Evolutionary conservation across 2,888 invertebrate species (phyloP), one percentile per base, ranked within the genome.

Genomic region (Metellina segmentata): DNA sequence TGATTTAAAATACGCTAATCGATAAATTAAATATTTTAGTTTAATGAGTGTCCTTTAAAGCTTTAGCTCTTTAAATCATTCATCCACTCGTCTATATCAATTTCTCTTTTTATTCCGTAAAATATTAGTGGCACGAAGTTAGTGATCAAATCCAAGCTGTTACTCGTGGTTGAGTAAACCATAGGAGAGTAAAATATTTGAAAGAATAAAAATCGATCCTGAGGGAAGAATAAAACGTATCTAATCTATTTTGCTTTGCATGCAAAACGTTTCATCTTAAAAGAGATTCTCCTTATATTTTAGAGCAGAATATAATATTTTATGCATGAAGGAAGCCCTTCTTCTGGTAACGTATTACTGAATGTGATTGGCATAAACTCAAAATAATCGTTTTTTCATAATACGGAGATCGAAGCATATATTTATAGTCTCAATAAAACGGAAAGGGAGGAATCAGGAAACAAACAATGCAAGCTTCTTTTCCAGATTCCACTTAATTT

Each of bases 121-220:
- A 61, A 61, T 61, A 61, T 61, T 61, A 61, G 61, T 61, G 16
- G 61, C 61, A 9, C 61, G 16, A 61, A 61, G 61, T 61, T 61
- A 61, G 61, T 61, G 61, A 61, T 61, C 61, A 61, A 61, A 61
- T 61, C 61, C 61, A 61, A 61, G 61, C 61, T 61, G 61, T 61
- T 61, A 61, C 61, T 61, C 61, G 61, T 61, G 61, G 61, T 61
- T 61, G 61, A 16, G 61, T 61, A 61, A 61, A 61, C 13, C 61
- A 61, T 16, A 16, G 61, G 61, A 61, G 61, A 16, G 61, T 61
- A 16, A 61, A 61, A 61, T 61, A 61, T 61, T 61, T 61, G 61
- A 61, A 61, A 61, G 61, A 61, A 61, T 61, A 61, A 61, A 61
- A 61, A 61, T 61, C 61, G 61, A 61, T 61, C 61, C 61, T 16